Evolutionary conservation across 2,888 invertebrate species (phyloP).

Genomic region (Mesopsocus fuscifrons): DNA sequence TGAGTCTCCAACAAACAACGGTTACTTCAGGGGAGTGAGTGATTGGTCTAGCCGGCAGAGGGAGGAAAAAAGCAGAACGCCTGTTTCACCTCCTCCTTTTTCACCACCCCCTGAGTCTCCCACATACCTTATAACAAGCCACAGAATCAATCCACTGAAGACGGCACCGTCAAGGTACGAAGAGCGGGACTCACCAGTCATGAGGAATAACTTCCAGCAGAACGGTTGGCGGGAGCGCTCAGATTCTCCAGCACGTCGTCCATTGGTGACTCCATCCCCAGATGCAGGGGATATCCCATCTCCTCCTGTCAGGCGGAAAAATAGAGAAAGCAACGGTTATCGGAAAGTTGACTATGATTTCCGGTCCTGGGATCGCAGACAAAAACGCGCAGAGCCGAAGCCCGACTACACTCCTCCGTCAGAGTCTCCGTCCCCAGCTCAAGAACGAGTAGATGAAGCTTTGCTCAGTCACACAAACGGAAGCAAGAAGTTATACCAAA

Average conservation of each 20-base stretch:
- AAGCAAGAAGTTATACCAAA: conserved; percentile 42
- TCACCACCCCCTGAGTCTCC: conserved; percentile 9
- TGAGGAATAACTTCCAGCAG: no score
- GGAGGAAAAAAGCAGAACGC: not conserved
- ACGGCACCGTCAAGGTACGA: not conserved
- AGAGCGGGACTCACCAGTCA: not conserved
- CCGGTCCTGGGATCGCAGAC: conserved; percentile 13
- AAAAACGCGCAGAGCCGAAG: conserved; percentile 19
- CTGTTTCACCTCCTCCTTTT: not conserved
- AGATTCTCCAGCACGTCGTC: not conserved
- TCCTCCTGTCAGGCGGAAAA: conserved; percentile 1
- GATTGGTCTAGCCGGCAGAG: conserved; percentile 3
- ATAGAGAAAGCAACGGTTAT: not conserved
- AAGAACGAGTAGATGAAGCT: conserved; percentile 12
- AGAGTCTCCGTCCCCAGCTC: conserved; percentile 26
- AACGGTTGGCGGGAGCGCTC: not conserved
- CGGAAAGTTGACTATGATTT: not conserved
- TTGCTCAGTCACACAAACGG: conserved; percentile 22
- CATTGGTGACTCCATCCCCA: conserved; percentile 7
- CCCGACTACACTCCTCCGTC: conserved; percentile 32
- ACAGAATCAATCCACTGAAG: conserved; percentile 2
- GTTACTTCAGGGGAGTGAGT: conserved; percentile 2
- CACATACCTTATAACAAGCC: conserved; percentile 3
- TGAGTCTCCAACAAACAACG: conserved; percentile 8
- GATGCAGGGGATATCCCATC: conserved; percentile 1